Conservation (phyloP, 1,140 invertebrate genomes). For the Zaprionus ghesquierei region DNA sequence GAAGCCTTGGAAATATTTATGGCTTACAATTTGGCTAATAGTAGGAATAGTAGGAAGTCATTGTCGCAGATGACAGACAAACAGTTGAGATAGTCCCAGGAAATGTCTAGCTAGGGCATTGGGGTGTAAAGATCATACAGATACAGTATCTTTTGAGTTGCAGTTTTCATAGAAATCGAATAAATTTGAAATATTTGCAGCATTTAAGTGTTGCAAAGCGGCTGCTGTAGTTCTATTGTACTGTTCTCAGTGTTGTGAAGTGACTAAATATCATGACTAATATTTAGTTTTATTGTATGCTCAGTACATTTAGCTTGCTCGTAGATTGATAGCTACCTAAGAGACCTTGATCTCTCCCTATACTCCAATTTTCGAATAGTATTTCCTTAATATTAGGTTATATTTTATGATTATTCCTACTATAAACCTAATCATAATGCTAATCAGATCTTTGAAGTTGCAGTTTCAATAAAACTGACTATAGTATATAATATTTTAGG, state of each 20-base stretch:
- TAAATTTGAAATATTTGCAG: background rate
- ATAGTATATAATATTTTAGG: too few species aligned
- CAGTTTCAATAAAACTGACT: too few species aligned
- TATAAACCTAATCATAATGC: too few species aligned
- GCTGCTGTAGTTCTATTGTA: background rate
- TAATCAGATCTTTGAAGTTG: too few species aligned
- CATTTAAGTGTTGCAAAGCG: background rate
- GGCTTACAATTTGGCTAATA: background rate
- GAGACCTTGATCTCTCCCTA: too few species aligned
- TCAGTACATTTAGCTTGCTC: too few species aligned
- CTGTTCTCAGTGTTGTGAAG: background rate
- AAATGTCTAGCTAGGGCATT: background rate
- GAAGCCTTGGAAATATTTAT: conserved; percentile 16
- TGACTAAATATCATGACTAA: background rate
- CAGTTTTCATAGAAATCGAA: background rate
- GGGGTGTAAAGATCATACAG: background rate
- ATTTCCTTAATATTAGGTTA: too few species aligned
- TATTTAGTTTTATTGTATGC: background rate
- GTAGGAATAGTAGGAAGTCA: too few species aligned
- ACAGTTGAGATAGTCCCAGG: background rate
- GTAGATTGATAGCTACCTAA: too few species aligned
- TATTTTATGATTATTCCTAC: too few species aligned
- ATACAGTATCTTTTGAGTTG: background rate
- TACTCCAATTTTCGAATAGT: too few species aligned
- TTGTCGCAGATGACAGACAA: background rate